phyloP scores from a whole-genome alignment of 1,140 invertebrate species.

The Platyura marginata region DNA sequence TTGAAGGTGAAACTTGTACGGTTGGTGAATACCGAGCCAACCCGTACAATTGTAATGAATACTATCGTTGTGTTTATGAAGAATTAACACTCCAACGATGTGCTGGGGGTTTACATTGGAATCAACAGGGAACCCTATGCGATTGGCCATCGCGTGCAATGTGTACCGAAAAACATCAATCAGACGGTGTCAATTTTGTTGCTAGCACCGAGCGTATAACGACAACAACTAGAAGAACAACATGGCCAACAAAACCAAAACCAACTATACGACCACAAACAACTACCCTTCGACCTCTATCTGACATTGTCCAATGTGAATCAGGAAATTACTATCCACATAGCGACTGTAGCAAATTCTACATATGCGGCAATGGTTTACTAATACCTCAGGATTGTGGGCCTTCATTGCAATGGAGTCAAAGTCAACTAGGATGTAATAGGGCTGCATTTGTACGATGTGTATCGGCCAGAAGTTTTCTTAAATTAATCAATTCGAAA shows the following conservation, averaged over 20 bases:
- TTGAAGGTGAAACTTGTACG: slow-evolving; percentile 20
- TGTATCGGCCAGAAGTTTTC: slow-evolving; percentile 15
- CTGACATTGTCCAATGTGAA: background rate
- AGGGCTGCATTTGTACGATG: slow-evolving; percentile 18
- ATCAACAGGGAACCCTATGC: slow-evolving; percentile 47
- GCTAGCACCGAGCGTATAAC: background rate
- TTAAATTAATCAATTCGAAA: slow-evolving; percentile 6
- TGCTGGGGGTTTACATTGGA: slow-evolving; percentile 53
- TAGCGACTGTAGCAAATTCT: slow-evolving; percentile 41
- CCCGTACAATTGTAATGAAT: slow-evolving; percentile 22
- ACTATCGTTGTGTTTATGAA: slow-evolving; percentile 19
- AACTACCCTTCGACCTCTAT: background rate
- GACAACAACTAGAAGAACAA: background rate
- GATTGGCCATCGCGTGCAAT: slow-evolving; percentile 53
- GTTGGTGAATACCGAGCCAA: slow-evolving; percentile 29
- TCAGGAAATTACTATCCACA: slow-evolving; percentile 37
- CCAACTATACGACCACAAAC: slow-evolving; percentile 5
- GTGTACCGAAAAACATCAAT: slow-evolving; percentile 20
- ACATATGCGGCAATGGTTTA: slow-evolving; percentile 47
- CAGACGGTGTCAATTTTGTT: background rate
- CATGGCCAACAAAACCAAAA: slow-evolving; percentile 3
- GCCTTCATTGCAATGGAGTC: slow-evolving; percentile 47
- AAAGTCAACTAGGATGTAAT: slow-evolving; percentile 21
- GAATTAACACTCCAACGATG: slow-evolving; percentile 27
- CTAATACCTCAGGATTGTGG: slow-evolving; percentile 44